Base-by-base conservation (phyloP, 1,140 invertebrate species). In the Vollenhovia emeryi region DNA sequence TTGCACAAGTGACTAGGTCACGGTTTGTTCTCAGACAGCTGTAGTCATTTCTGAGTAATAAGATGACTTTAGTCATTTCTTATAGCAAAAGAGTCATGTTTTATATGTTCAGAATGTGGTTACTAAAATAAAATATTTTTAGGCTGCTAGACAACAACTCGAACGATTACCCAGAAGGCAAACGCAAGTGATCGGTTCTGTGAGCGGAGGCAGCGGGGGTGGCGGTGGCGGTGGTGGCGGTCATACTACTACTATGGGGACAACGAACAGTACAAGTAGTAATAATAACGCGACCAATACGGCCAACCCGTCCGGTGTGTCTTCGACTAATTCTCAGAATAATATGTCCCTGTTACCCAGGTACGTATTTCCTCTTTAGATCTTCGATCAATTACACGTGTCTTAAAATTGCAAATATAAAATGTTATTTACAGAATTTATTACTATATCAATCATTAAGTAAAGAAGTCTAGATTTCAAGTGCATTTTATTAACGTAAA, bases 161-260 rank as follows among this genome's bases (percentile, higher is more conserved):
- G 98, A 98, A 95, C 96, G 98, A 86, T 95, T 98, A 93, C 98
- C 98, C 85, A 96, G 98, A 91, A 96, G 98, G 83, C 97, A 97
- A 87, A 96, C 96, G 59, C 96, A 95, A 91, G 93, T 92, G 18
- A 94, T 95, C 80, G 93, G 94, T 74, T 93, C 94, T 91, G 92
- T 95, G 73, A 91, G 89, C 68, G 87, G 90, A 64, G 66, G 90
- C 94, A 91, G 91, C 33, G 92, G 94, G 91, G 89, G 94, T 94
- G 66, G 90, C 94, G 90, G 91, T 40, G 92, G 93, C 91, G 89
- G 94, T 93, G 93, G 95, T 91, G 90, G 94, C 92, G 92, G 94
- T 91, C 94, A 93, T 86, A 94, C 95, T 86, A 93, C 94, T 83
- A 90, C 92, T 74, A 93, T 91, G 69, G 92, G 93, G 66, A 92